Base-by-base conservation (phyloP, 2,888 invertebrate species). In the Sericinus montela region DNA sequence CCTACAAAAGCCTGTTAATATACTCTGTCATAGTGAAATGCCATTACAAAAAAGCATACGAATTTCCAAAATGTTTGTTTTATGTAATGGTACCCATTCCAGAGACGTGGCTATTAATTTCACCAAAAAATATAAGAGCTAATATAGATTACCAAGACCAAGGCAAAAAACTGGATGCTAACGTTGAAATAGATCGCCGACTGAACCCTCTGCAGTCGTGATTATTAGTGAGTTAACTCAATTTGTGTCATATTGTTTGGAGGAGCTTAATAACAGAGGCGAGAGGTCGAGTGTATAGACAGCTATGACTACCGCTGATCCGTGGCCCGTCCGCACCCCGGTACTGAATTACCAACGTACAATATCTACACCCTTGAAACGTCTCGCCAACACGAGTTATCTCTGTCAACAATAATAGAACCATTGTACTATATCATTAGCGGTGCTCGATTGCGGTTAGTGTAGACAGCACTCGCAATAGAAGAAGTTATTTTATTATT, bases 221-320 rank as follows among this genome's bases (percentile, higher is more conserved):
- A 85, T 87, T 88, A 88, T 87, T 88, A 88, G 83, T 76, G 80
- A 85, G 83, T 86, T 86, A 86, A 87, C 84, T 86, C 86, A 88
- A 88, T 88, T 87, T 88, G 88, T 63, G 84, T 80, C 81, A 80
- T 86, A 87, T 87, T 88, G 88, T 88, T 87, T 84, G 87, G 80
- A 39, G 82, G 66, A 76, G 79, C 82, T 83, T 88, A 87, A 87
- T 87, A 86, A 87, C 80, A 84, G 76, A 72, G 79, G 75, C 76
- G 79, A 79, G 78, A 80, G 78, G 73, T 73, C 72, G 75, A 63
- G 70, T 66, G 67, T 69, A 80, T 78, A 76, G n/a, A n/a, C n/a
- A n/a, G 75, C 67, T 78, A 80, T 80, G 81, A 66, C 76, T 80
- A 84, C 83, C 71, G 79, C 70, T 71, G 73, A 76, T 74, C 74